Percentiles rank a stretch among this genome's conserved stretches.
Conservation (phyloP, 2,888 invertebrate species). For the Xestobium rufovillosum region DNA sequence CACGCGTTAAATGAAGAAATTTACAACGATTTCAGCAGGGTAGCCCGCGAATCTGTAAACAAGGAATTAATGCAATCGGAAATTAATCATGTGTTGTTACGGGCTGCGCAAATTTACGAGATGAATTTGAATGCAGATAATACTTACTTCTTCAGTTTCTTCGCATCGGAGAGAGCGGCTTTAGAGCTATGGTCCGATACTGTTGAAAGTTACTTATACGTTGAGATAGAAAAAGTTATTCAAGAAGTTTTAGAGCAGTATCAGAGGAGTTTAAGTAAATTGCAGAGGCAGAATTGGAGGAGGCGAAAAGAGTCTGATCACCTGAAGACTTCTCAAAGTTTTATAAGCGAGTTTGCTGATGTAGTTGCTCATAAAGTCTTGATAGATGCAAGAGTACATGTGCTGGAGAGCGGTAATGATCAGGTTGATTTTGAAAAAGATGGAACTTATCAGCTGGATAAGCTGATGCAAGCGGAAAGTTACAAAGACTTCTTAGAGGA, state of each 20-base stretch:
- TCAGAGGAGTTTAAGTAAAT: conserved; percentile 54
- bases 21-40: conserved; percentile 66
- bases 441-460: conserved; percentile 15
- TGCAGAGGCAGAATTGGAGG: conserved; percentile 48
- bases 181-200: conserved; percentile 70
- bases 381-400: conserved; percentile 67
- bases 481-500: conserved; percentile 45
- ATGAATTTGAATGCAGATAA: conserved; percentile 46
- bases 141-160: conserved; percentile 52
- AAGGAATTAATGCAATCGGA: conserved; percentile 70
- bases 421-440: conserved; percentile 19
- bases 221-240: conserved; percentile 65
- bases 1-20: conserved; percentile 54
- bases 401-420: conserved; percentile 49
- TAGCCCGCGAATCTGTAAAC: conserved; percentile 67
- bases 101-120: conserved; percentile 64
- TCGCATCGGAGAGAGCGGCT: conserved; percentile 60
- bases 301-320: conserved; percentile 45
- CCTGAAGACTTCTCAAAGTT: conserved; percentile 44
- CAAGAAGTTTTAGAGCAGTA: conserved; percentile 60
- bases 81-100: conserved; percentile 63
- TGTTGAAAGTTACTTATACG: conserved; percentile 61
- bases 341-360: conserved; percentile 61
- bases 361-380: conserved; percentile 67
- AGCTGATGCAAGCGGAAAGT: conserved; percentile 33